phyloP scores from a whole-genome alignment of 2,113 vertebrate species.

The Malaclemys terrapin region DNA sequence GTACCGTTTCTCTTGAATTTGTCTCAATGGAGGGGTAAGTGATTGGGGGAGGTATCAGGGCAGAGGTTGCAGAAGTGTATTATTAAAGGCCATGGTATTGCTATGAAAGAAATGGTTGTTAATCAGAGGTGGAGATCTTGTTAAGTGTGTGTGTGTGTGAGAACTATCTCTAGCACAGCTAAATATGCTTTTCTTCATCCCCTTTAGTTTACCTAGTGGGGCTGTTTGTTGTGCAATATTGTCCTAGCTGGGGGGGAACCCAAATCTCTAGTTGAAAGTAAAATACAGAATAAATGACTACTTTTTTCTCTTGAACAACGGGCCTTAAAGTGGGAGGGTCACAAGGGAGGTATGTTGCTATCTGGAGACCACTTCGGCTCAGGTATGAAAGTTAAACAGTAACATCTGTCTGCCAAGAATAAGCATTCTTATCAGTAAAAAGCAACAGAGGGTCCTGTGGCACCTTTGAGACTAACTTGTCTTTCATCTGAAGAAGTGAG shows the following conservation, averaged over 20 bases:
- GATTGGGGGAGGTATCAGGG: neutral
- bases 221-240: neutral
- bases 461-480: too few species aligned
- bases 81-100: neutral
- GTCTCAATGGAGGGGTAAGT: neutral
- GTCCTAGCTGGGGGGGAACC: neutral
- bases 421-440: neutral
- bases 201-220: neutral
- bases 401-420: neutral
- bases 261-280: neutral
- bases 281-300: neutral
- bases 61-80: neutral
- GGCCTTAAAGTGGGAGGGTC: neutral
- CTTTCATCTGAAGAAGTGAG: too few species aligned
- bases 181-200: neutral
- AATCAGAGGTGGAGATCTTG: neutral
- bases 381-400: neutral
- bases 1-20: neutral
- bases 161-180: neutral
- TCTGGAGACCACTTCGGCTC: neutral
- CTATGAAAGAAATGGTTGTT: neutral
- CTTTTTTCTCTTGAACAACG: neutral
- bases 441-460: too few species aligned
- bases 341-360: neutral
- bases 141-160: neutral